Evolutionary conservation across 2,888 invertebrate genomes (phyloP), one percentile per base, ranked within the genome.

Genomic region (Stratiomys singularior): DNA sequence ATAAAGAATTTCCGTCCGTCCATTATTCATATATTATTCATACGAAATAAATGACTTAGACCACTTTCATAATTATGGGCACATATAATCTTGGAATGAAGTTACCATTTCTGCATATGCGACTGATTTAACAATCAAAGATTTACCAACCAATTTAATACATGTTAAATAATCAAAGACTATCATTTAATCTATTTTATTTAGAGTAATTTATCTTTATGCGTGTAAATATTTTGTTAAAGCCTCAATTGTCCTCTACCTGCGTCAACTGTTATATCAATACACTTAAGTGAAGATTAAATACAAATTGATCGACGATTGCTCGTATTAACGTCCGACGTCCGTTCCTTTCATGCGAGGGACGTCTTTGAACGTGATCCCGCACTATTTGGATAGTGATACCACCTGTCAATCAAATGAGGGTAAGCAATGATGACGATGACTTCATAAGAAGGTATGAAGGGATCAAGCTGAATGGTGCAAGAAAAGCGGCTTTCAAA

Each of bases 261-360:
- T 47, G 18, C 47, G 46, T 4, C 21, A 44, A 69, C 23, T 27
- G 37, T 25, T 13, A 18, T 18, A 69, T 69, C 47, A 69, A 21
- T 25, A 69, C 47, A 47, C 27, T 52, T 69, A 47, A 69, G 69
- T 58, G 67, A 76, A 78, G 76, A 78, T 67, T 78, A 76, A 79
- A 79, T 78, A 79, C 79, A 79, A 79, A 79, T 79, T 79, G 79
- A 79, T 78, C 63, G 76, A 47, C 71, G 76, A 79, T 79, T 79
- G n/a, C 18, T 18, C 52, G 18, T 52, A 52, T n/a, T 52, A 52
- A 52, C n/a, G 52, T n/a, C n/a, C n/a, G n/a, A n/a, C n/a, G 52
- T 52, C 52, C 1, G 30, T 58, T 21, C 37, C 13, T 21, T 37
- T 23, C 52, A 56, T 56, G 27, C 27, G 15, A 72, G 52, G 30